Evolutionary conservation across 2,888 invertebrate genomes (phyloP).

Genomic region (Chelonus formosanus): DNA sequence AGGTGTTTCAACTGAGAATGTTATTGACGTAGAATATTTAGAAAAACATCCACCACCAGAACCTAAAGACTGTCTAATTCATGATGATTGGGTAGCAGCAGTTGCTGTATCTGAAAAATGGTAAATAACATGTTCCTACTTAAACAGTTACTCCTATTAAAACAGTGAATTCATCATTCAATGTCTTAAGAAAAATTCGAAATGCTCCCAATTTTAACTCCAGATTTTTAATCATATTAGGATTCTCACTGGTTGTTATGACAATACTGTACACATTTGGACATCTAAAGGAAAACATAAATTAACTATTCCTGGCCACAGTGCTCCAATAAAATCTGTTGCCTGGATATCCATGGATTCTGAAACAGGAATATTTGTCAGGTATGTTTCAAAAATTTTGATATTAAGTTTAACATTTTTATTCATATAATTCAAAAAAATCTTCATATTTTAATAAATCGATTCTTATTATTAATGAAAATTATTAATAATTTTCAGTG

Average conservation of each 20-base stretch:
- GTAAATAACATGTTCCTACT: slow-evolving; percentile 60
- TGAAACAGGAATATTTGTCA: slow-evolving; percentile 75
- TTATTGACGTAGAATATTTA: slow-evolving; percentile 90
- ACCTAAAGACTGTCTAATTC: slow-evolving; percentile 90
- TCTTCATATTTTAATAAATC: no score
- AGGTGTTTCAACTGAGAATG: slow-evolving; percentile 81
- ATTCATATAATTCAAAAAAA: no score
- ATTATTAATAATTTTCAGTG: slow-evolving; percentile 66
- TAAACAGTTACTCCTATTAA: no score
- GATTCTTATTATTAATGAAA: no score
- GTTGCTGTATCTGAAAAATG: slow-evolving; percentile 78
- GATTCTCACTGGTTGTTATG: slow-evolving; percentile 93
- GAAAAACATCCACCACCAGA: slow-evolving; percentile 90
- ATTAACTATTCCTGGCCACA: slow-evolving; percentile 85
- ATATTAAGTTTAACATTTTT: slow-evolving; percentile 3
- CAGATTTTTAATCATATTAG: slow-evolving; percentile 62
- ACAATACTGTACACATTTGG: slow-evolving; percentile 92
- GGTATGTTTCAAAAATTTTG: slow-evolving; percentile 66
- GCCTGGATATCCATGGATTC: slow-evolving; percentile 81
- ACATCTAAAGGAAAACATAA: slow-evolving; percentile 84
- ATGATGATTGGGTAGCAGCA: slow-evolving; percentile 98
- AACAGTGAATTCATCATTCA: no score
- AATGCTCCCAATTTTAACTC: slow-evolving; percentile 13
- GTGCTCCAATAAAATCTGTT: slow-evolving; percentile 86
- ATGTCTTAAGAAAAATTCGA: no score